These are phyloP conservation scores for Caenorhabditis brenneri DNA, from an alignment of 1,140 invertebrate species.

Conservation along the genomic window DNA sequence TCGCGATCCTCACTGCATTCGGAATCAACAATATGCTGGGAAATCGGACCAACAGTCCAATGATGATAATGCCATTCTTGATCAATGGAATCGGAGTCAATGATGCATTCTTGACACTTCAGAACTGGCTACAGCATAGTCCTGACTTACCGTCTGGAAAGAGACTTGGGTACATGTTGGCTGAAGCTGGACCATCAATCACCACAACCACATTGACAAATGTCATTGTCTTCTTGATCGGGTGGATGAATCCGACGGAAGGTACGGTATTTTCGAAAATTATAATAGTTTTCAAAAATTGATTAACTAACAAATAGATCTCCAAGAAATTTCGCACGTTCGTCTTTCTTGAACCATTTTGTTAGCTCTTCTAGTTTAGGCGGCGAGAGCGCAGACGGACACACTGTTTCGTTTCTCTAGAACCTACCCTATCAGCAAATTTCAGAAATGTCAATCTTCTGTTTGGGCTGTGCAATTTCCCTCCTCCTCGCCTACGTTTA, in stretches of 20 bases:
- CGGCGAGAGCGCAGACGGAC: no score
- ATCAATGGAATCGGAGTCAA: conserved; percentile 66
- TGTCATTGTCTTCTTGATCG: conserved; percentile 94
- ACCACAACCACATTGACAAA: conserved; percentile 97
- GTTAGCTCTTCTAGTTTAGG: no score
- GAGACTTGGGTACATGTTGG: conserved; percentile 63
- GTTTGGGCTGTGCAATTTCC: conserved; percentile 65
- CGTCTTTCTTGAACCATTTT: no score
- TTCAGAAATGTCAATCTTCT: conserved; percentile 75
- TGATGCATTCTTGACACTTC: conserved; percentile 66
- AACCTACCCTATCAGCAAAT: no score
- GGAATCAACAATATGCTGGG: conserved; percentile 61
- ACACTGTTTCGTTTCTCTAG: no score
- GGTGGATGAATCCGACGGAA: conserved; percentile 86
- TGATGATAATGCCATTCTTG: conserved; percentile 69
- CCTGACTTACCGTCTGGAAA: conserved; percentile 35
- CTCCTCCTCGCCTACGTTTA: conserved; percentile 67
- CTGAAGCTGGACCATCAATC: conserved; percentile 92
- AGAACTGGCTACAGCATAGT: conserved; percentile 63
- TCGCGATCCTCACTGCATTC: conserved; percentile 65
- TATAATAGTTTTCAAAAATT: no score
- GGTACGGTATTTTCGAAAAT: no score
- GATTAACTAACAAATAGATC: no score
- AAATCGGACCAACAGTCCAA: conserved; percentile 62
- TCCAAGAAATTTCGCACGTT: no score